A percentile compares a stretch with the other conserved stretches of the same genome.
Conservation (phyloP, 2,888 invertebrate genomes). For the Zootermopsis nevadensis region DNA sequence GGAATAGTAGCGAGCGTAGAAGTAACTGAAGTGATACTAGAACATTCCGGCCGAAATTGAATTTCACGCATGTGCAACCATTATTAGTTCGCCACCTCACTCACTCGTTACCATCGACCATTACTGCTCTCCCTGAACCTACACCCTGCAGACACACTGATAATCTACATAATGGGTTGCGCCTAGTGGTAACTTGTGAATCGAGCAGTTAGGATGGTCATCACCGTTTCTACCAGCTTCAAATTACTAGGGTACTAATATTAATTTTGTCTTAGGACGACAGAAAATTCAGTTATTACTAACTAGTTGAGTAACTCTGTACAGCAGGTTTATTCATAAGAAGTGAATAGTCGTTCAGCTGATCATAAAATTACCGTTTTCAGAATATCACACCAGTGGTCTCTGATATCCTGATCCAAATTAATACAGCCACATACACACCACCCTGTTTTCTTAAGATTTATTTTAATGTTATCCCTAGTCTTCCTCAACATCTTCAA, state of each 20-base stretch:
- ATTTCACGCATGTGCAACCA: slow-evolving; percentile 46
- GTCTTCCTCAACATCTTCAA: too few species aligned
- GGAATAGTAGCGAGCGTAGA: neutral
- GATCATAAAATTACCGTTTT: too few species aligned
- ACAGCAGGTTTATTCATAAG: too few species aligned
- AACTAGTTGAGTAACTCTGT: too few species aligned
- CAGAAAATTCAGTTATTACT: too few species aligned
- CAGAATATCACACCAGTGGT: too few species aligned
- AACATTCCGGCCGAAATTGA: slow-evolving; percentile 47
- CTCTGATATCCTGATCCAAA: too few species aligned
- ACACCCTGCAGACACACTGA: neutral
- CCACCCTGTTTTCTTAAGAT: too few species aligned
- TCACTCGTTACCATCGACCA: neutral
- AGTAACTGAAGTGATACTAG: slow-evolving; percentile 39
- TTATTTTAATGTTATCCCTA: too few species aligned
- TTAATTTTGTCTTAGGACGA: neutral
- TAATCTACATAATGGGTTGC: slow-evolving; percentile 10
- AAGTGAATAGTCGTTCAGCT: too few species aligned
- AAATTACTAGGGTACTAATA: neutral
- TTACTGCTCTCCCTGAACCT: neutral
- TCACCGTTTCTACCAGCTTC: neutral
- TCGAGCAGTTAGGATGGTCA: neutral
- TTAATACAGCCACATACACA: too few species aligned
- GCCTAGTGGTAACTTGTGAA: neutral
- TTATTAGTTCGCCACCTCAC: slow-evolving; percentile 28